Base-by-base conservation (phyloP, 2,113 vertebrate genomes). In the Mustela lutreola region DNA sequence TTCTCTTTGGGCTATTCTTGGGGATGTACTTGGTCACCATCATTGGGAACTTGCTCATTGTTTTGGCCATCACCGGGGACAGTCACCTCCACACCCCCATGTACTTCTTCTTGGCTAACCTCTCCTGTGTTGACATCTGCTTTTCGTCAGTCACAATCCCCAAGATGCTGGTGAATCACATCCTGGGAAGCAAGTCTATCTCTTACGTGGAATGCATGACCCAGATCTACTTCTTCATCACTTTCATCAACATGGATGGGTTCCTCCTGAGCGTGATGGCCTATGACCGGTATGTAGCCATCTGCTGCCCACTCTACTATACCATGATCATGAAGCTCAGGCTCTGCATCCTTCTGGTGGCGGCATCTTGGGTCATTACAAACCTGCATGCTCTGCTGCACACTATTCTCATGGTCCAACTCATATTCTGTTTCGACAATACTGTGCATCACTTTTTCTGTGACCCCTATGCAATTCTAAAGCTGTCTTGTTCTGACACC, bases 161-260 rank as follows among this genome's bases (percentile, higher is more conserved):
- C 75, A 98, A 97, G 81, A 97, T 63, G n/a, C 75, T 97, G 58
- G 63, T 80, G 4, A 97, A 94, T 50, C 76, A 97, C 36, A 4
- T 90, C 0, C 1, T 71, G 50, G 91, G 89, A 36, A 94, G 42
- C 42, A 86, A 83, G 28, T 85, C 85, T 80, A 97, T 98, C n/a
- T 96, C 97, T 12, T 94, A 96, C 3, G 10, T 11, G 28, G 97
- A 89, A 12, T 98, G 97, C 11, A 94, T 97, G 79, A 81, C 42
- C 8, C 98, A 98, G 89, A 98, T 95, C 65, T 98, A 97, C 78
- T 98, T 98, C 91, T 97, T 97, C 36, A 97, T 97, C 63, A 82
- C 95, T 33, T 98, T 98, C 31, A 36, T 8, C 48, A 98, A 95
- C 42, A 94, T 96, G 78, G 98, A 98, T 9, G 92, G 95, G 7